Evolutionary conservation across 2,797 vertebrate genomes (phyloP).

Genomic region (Corythornis leucogaster): DNA sequence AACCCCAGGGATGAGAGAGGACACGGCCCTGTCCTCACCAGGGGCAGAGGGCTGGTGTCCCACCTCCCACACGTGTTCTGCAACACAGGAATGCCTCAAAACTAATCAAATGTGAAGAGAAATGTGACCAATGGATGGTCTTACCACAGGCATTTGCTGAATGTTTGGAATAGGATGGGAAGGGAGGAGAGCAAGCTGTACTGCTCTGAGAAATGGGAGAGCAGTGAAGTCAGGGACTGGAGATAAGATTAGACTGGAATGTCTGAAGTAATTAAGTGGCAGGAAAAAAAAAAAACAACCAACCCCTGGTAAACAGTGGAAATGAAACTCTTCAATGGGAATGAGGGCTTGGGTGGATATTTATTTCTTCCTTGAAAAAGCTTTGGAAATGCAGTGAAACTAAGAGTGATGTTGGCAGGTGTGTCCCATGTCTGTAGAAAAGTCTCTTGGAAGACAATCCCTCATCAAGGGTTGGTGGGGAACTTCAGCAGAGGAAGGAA

Average conservation of each 20-base stretch:
- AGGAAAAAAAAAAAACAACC: not conserved
- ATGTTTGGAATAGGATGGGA: not conserved
- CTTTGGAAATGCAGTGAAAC: not conserved
- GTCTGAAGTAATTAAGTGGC: not conserved
- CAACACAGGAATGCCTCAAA: not conserved
- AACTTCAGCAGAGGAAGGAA: not conserved
- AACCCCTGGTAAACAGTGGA: not conserved
- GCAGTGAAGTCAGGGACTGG: not conserved
- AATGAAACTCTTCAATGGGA: not conserved
- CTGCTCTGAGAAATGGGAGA: not conserved
- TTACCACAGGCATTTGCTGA: conserved; percentile 1
- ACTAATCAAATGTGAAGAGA: not conserved
- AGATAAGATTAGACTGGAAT: conserved; percentile 52
- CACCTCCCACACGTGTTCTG: not conserved
- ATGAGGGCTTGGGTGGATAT: not conserved
- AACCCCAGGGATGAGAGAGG: accelerated
- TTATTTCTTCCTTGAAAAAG: not conserved
- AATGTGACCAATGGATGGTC: not conserved
- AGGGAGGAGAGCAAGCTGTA: not conserved
- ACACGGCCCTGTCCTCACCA: not conserved
- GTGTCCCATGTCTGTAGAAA: not conserved
- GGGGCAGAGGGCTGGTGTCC: not conserved
- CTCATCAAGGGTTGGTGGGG: not conserved
- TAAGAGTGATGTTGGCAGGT: not conserved
- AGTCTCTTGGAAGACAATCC: not conserved